Evolutionary conservation across 2,888 invertebrate species (phyloP), one percentile per base, ranked within the genome.

Genomic region (Malacosoma neustria): DNA sequence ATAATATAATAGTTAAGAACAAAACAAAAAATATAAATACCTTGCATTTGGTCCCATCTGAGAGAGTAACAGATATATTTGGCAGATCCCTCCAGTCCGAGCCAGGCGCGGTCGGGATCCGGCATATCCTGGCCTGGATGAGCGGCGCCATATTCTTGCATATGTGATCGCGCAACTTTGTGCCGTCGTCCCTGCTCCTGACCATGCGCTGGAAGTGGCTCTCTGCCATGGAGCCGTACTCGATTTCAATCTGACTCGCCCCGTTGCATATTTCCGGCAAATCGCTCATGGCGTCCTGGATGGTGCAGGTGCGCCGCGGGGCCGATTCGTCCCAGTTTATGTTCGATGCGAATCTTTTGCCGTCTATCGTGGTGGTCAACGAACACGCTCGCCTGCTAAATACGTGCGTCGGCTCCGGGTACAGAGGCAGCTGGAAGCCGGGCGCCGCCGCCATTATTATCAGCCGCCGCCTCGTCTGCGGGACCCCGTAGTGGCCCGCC

Each of bases 1-100:
- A n/a, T n/a, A n/a, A n/a, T n/a, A n/a, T n/a, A n/a, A n/a, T n/a
- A n/a, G n/a, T n/a, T n/a, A n/a, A n/a, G n/a, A n/a, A n/a, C n/a
- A n/a, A n/a, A n/a, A n/a, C n/a, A n/a, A n/a, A n/a, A 11, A 13
- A 22, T 6, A 6, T 4, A 46, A 51, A 42, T 58, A 89, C 89
- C 84, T 87, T 81, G 73, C 87, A 65, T 49, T 85, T 89, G 6
- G 87, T 90, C 40, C 93, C 93, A 69, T 95, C 93, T 1, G 88
- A 88, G 13, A 95, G 76, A 22, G 87, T 71, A 0, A 93, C 88
- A 3, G 88, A 88, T 41, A 92, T 88, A 59, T 96, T 96, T 1
- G 96, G 95, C 13, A 96, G 77, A 68, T 95, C 94, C 32, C 95
- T 85, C 96, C 96, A 96, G 67, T 96, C 95, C 0, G 93, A 91